Evolutionary conservation across 2,888 invertebrate genomes (phyloP), one percentile per base, ranked within the genome.

Genomic region (Hydrotaea diabolus): DNA sequence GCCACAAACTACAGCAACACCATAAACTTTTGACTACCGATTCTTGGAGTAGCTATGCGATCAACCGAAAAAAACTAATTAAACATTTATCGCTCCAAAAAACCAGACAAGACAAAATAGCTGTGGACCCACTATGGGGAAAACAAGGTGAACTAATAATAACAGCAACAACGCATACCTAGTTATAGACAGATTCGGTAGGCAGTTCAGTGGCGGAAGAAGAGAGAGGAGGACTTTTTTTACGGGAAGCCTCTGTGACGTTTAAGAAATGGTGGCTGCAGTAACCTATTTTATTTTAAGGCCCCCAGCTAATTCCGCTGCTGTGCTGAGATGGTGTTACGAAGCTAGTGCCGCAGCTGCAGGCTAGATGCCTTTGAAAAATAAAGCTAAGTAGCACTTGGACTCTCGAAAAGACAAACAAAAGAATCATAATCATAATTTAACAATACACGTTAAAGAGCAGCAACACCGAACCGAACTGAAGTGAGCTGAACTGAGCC

Each of bases 381-480:
- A 75, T 71, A 80, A 36, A 69, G 75, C 55, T 72, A 71, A 80
- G 76, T 79, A 62, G 53, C 72, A 62, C 39, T 69, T 69, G 23
- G 66, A 46, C 39, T 43, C 23, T 15, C 3, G 69, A 79, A 69
- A 66, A 77, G 21, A 74, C 53, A 80, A 85, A 82, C 59, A 82
- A 73, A 79, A 85, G 76, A 82, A 71, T 77, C 77, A 69, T 74
- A 85, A 85, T 75, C 78, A 85, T 85, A 79, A 82, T 77, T 82
- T 77, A 62, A 79, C 62, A 69, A 71, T 69, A 19, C 36, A 62
- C 43, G 59, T 53, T 17, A 8, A 59, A 39, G 19, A 72, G 21
- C 64, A 72, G 21, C 64, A 59, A 21, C 17, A 39, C 43, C 55
- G 26, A 62, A 73, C n/a, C 9, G 19, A 72, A n/a, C 64, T 46